Percentiles rank a stretch among this genome's conserved stretches.
Conservation (phyloP, 2,797 vertebrate genomes). For the Sebastes elongatus region DNA sequence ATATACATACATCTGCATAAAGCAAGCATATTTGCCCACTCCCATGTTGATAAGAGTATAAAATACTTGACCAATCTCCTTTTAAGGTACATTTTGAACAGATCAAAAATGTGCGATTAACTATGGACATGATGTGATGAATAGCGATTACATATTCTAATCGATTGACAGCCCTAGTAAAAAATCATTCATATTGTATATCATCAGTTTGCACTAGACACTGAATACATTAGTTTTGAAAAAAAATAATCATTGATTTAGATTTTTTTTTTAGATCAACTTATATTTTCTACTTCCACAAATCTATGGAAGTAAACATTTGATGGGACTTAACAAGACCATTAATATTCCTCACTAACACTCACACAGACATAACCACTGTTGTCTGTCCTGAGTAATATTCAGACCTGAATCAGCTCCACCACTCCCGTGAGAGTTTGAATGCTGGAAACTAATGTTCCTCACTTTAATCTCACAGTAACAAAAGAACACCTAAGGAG, state of each 20-base stretch:
- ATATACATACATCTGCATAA: no score
- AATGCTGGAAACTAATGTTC: conserved; percentile 47
- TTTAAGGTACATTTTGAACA: no score
- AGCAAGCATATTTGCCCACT: no score
- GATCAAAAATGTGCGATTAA: no score
- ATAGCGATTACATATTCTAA: no score
- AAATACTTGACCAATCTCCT: no score
- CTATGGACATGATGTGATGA: no score
- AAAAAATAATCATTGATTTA: neutral
- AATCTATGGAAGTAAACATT: neutral
- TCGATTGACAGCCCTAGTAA: neutral
- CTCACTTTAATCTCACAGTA: conserved; percentile 51
- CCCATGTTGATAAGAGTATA: no score
- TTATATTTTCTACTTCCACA: neutral
- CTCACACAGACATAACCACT: conserved; percentile 8
- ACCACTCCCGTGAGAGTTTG: conserved; percentile 12
- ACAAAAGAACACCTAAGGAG: conserved; percentile 51
- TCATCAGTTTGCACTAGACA: neutral
- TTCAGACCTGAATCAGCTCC: conserved; percentile 50
- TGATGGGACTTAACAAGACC: neutral
- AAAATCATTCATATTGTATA: neutral
- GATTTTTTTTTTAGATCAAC: neutral
- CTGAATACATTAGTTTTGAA: neutral
- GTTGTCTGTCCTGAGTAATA: conserved; percentile 32
- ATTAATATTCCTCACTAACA: conserved; percentile 34